Base-by-base conservation (phyloP, 2,888 invertebrate genomes). In the Morpho helenor region DNA sequence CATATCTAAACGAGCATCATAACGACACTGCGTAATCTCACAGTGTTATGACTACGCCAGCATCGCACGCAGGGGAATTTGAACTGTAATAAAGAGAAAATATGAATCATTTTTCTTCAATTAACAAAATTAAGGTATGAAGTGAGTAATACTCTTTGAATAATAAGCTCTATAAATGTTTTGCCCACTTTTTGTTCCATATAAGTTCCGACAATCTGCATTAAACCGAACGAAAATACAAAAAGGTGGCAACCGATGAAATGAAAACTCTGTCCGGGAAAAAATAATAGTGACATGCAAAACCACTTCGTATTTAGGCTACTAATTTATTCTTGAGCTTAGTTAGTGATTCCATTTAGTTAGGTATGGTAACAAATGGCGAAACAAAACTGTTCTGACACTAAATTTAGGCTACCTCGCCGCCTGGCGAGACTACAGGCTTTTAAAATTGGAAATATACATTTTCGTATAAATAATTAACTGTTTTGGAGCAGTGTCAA, bases 1-100 rank as follows among this genome's bases (percentile, higher is more conserved):
- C 80, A 60, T 88, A 89, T 89, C 88, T 89, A 86, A 89, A 89
- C 86, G 88, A 86, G 85, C 75, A 89, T 88, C 87, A 80, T 85
- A 88, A 87, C 82, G 87, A 86, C 87, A 83, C 75, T 75, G 77
- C 76, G 86, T 87, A 87, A 88, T 87, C 88, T 88, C 79, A 74
- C 77, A 74, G 74, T 80, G 78, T 79, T 80, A 75, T 75, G 72
- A 71, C 74, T 69, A 69, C 68, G 64, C 63, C 65, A 58, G 56
- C 58, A 56, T 43, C 66, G 49, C 52, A 50, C 42, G 51, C 71
- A 69, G 59, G 56, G 70, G 22, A 79, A 76, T 78, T 59, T 71
- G 66, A 66, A 71, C 78, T 66, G 66, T 81, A 73, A 55, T n/a
- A 46, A 55, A 40, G 61, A 9, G 39, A 3, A 8, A 41, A 59